Evolutionary conservation across 2,888 invertebrate genomes (phyloP).

Genomic region (Himalopsyche anomala): DNA sequence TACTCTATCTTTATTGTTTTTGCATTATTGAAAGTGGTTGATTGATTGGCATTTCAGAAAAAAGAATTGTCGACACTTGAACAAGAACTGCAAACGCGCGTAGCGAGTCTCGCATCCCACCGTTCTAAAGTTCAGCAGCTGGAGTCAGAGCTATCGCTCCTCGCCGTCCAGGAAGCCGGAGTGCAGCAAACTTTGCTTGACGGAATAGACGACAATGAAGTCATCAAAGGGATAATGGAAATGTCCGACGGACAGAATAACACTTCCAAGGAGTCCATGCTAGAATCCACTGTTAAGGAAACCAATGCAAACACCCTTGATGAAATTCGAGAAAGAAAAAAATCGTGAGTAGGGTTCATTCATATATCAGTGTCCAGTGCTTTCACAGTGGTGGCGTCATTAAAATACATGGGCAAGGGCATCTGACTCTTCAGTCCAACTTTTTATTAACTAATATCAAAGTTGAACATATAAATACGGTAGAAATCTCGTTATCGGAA

Average conservation of each 20-base stretch:
- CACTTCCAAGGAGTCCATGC: not conserved
- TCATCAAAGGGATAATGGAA: slow-evolving; percentile 54
- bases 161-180: slow-evolving; percentile 80
- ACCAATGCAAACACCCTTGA: slow-evolving; percentile 59
- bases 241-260: slow-evolving; percentile 47
- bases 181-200: slow-evolving; percentile 71
- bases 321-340: slow-evolving; percentile 62
- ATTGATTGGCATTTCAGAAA: slow-evolving; percentile 74
- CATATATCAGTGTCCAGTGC: not conserved
- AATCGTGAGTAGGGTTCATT: slow-evolving; percentile 56
- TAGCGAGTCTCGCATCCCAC: slow-evolving; percentile 79
- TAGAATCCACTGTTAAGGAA: slow-evolving; percentile 54
- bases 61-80: slow-evolving; percentile 84
- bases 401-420: too few species aligned
- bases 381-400: too few species aligned
- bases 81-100: slow-evolving; percentile 81
- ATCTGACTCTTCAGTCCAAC: too few species aligned
- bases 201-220: slow-evolving; percentile 51
- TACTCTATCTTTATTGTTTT: too few species aligned
- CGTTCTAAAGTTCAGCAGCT: slow-evolving; percentile 83
- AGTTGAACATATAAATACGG: too few species aligned
- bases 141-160: slow-evolving; percentile 82
- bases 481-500: too few species aligned
- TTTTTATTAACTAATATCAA: too few species aligned
- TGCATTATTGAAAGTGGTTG: too few species aligned